Base-by-base conservation (phyloP, 2,113 vertebrate genomes). In the Peromyscus maniculatus region DNA sequence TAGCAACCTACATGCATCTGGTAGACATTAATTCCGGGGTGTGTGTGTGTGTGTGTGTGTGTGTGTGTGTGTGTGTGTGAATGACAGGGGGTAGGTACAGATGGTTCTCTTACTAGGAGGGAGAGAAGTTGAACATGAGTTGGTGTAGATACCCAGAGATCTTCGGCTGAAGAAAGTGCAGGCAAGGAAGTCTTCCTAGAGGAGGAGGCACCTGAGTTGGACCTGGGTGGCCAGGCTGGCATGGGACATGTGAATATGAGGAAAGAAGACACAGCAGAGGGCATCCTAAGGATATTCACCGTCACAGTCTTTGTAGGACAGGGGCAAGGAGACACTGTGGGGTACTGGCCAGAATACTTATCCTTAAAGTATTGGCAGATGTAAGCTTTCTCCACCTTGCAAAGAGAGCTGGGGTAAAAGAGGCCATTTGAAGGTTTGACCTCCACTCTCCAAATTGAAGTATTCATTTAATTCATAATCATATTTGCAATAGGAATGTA, bases 181-280 rank as follows among this genome's bases (percentile, higher is more conserved):
- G 21, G 39, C 55, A 55, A 57, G 31, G 55, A 84, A 84, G 57
- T 22, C 66, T 95, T 93, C 95, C 74, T 90, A 26, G 31, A 95
- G 75, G 69, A 91, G 21, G 74, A n/a, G 49, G 15, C 31, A 49
- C 79, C 55, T 84, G 49, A 92, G 22, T 16, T 62, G 89, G 26
- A 92, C 69, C 64, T 55, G 33, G 17, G 49, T 3, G 9, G 24
- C 71, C 59, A 64, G 59, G 43, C 87, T 62, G 55, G 5, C 66
- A 10, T 7, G 36, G 5, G 12, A 12, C 28, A 62, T 55, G 52
- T 36, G 86, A 10, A 2, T 36, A 55, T 46, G 8, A 87, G 43
- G 49, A 80, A 88, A 74, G 52, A 92, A 67, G 69, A 33, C 3
- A 75, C 33, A 77, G 36, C 55, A 69, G 46, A 78, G 43, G 11